These are phyloP conservation scores for Lepidochrysops patricia DNA, from an alignment of 2,888 invertebrate species.

Conservation along the genomic window DNA sequence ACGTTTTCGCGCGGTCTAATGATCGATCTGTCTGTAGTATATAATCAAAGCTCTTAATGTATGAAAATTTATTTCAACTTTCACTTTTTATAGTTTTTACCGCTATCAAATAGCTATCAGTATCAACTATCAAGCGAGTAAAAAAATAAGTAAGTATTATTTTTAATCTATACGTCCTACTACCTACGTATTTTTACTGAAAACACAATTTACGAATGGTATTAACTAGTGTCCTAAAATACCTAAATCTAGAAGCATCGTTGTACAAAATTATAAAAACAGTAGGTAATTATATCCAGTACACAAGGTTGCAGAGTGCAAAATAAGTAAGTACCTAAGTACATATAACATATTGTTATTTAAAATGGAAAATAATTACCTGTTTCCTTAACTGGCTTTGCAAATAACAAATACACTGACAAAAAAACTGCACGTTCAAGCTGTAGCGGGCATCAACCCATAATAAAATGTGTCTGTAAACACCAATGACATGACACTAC, in stretches of 20 bases:
- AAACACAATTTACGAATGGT: no score
- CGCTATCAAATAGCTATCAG: not conserved
- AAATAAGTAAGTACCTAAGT: not conserved
- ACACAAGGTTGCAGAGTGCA: not conserved
- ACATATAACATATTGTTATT: not conserved
- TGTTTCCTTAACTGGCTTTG: not conserved
- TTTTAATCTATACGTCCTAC: no score
- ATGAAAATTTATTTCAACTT: not conserved
- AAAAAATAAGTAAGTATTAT: no score
- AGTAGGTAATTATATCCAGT: no score
- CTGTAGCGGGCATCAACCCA: conserved; percentile 4
- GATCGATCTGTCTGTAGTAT: no score
- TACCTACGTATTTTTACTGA: no score
- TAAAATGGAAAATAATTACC: not conserved
- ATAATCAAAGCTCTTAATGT: not conserved
- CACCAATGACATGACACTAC: not conserved
- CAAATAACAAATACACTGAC: not conserved
- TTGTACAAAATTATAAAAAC: no score
- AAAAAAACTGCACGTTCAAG: not conserved
- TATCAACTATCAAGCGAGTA: no score
- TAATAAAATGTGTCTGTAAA: not conserved
- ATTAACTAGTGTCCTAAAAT: no score
- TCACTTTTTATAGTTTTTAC: not conserved
- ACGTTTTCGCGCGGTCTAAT: no score
- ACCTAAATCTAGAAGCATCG: no score